phyloP scores from a whole-genome alignment of 2,113 vertebrate genomes.

The Triplophysa dalaica region DNA sequence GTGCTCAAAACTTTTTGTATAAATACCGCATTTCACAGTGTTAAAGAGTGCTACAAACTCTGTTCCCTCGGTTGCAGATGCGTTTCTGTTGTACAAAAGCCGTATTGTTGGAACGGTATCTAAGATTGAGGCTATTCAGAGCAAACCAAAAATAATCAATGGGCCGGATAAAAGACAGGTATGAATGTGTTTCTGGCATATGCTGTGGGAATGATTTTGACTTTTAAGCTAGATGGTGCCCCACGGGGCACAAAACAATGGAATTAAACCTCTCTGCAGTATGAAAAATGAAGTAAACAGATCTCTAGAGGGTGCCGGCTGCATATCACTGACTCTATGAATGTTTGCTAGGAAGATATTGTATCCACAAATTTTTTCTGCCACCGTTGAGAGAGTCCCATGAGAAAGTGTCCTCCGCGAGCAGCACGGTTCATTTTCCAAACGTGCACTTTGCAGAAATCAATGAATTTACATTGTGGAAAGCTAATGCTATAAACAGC shows the following conservation, averaged over 20 bases:
- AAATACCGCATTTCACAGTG: not conserved
- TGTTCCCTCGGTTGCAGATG: not conserved
- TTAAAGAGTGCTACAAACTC: constrained; percentile 1
- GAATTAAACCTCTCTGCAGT: constrained; percentile 33
- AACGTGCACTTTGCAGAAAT: constrained; percentile 44
- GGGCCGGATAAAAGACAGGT: constrained; percentile 4
- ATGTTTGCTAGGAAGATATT: constrained; percentile 11
- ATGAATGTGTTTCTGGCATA: constrained; percentile 35
- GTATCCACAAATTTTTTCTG: constrained; percentile 14
- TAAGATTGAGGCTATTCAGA: constrained; percentile 5
- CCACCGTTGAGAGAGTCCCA: constrained; percentile 24
- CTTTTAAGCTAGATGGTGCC: constrained; percentile 21
- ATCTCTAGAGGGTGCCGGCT: not conserved
- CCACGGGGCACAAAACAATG: constrained; percentile 20
- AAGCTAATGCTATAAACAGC: constrained; percentile 40
- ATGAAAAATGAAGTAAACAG: constrained; percentile 21
- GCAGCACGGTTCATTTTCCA: constrained; percentile 36
- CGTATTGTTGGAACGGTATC: not conserved
- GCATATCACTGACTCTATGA: not conserved
- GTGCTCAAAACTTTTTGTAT: not conserved
- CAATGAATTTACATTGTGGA: constrained; percentile 40
- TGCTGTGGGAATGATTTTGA: constrained; percentile 27
- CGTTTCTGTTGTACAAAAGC: not conserved
- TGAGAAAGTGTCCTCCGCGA: constrained; percentile 23
- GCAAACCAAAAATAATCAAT: constrained; percentile 20